These are phyloP conservation scores for Agonum fuliginosum DNA, from an alignment of 2,888 invertebrate genomes.

Conservation along the genomic window DNA sequence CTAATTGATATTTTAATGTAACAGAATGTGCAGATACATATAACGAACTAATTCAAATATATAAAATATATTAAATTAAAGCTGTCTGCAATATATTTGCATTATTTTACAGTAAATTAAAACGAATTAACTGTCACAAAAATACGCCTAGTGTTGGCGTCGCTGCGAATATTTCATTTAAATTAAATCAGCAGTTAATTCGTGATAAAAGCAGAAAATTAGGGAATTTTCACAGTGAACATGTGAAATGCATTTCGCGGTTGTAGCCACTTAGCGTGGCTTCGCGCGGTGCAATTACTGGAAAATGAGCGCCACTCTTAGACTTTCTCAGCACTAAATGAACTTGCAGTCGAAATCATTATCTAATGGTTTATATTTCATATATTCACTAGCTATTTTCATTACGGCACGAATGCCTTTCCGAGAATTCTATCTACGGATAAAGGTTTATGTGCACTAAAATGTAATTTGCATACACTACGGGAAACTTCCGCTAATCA, in stretches of 20 bases:
- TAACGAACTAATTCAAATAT: constrained; percentile 11
- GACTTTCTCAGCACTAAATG: constrained; percentile 26
- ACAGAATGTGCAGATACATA: not conserved
- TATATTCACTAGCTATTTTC: constrained; percentile 24
- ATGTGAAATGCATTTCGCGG: constrained; percentile 48
- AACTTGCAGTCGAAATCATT: constrained; percentile 20
- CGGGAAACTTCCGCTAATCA: not conserved
- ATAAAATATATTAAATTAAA: constrained; percentile 30
- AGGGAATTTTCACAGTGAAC: constrained; percentile 48
- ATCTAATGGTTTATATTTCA: constrained; percentile 44
- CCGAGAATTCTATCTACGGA: not conserved
- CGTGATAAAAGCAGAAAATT: constrained; percentile 49
- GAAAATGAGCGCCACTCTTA: constrained; percentile 12
- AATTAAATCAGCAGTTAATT: constrained; percentile 51
- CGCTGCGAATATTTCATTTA: constrained; percentile 32
- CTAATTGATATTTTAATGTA: not conserved
- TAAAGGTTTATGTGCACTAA: constrained; percentile 5
- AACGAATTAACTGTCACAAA: constrained; percentile 45
- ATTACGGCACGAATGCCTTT: not conserved
- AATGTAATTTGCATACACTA: constrained; percentile 3
- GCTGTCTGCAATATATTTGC: constrained; percentile 30
- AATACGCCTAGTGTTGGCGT: not conserved
- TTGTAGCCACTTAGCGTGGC: not conserved
- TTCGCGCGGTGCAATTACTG: not conserved
- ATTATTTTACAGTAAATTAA: constrained; percentile 41